phyloP scores from a whole-genome alignment of 2,113 vertebrate species.

The Pogonocichla stellata region DNA sequence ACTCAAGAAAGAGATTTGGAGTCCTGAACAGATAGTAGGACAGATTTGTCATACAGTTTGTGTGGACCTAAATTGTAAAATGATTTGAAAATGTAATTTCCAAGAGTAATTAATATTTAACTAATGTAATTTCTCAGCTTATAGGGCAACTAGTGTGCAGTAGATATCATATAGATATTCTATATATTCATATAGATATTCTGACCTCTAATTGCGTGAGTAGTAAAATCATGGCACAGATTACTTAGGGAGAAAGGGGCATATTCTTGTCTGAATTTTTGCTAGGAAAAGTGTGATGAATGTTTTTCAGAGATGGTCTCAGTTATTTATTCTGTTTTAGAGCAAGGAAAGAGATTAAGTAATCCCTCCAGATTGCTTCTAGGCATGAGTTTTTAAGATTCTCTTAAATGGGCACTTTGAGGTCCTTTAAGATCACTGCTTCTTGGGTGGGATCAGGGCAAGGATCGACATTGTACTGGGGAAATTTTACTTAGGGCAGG shows the following conservation, averaged over 20 bases:
- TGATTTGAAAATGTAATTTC: neutral
- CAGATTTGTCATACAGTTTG: neutral
- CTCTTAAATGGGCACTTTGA: neutral
- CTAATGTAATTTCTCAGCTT: neutral
- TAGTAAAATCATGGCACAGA: neutral
- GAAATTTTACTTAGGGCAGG: neutral
- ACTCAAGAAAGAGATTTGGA: neutral
- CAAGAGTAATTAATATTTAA: neutral
- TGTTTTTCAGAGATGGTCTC: neutral
- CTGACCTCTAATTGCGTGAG: neutral
- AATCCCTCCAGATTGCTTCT: neutral
- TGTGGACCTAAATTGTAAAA: neutral
- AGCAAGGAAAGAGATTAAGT: neutral
- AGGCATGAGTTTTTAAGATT: neutral
- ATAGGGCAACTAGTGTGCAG: neutral
- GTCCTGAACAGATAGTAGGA: neutral
- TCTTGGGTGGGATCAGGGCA: neutral
- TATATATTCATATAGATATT: neutral
- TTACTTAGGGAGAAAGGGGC: neutral
- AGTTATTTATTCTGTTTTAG: neutral
- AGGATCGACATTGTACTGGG: neutral
- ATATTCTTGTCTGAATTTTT: neutral
- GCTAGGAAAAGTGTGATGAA: neutral
- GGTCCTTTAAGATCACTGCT: neutral
- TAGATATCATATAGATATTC: neutral